Percentiles rank a stretch among this genome's conserved stretches.
These are phyloP conservation scores for Microctenopoma lineatum DNA, from an alignment of 2,797 vertebrate genomes.

Conservation along the genomic window DNA sequence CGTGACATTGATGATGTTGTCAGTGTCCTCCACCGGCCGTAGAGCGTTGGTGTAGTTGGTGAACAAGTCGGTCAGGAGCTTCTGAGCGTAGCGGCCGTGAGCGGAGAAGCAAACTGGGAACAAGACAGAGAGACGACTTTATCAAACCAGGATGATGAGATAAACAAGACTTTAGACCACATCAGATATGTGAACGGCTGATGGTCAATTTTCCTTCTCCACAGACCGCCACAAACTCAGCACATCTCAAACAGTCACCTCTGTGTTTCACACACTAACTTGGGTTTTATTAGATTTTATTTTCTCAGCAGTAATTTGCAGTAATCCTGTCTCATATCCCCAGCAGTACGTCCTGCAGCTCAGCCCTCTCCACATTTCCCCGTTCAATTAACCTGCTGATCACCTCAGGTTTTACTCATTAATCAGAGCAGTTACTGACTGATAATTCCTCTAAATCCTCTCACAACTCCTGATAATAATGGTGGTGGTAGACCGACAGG, in stretches of 20 bases:
- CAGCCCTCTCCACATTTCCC: constrained; percentile 36
- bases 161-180: too few relatives aligned
- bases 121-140: neutral
- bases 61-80: constrained; percentile 88
- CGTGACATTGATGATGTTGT: constrained; percentile 89
- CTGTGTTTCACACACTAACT: neutral
- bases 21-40: constrained; percentile 89
- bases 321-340: neutral
- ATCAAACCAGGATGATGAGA: too few relatives aligned
- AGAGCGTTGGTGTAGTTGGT: constrained; percentile 90
- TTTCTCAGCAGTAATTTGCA: neutral
- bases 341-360: neutral
- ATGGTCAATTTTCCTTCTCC: neutral
- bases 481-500: too few relatives aligned
- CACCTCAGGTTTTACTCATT: constrained; percentile 25
- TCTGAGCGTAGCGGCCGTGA: constrained; percentile 86
- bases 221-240: neutral
- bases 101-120: constrained; percentile 82
- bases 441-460: constrained; percentile 26
- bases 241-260: too few relatives aligned
- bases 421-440: constrained; percentile 11
- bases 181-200: too few relatives aligned
- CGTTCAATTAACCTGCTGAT: constrained; percentile 56
- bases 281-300: neutral
- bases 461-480: neutral